Percentiles rank a stretch among this genome's conserved stretches.
Evolutionary conservation across 1,140 invertebrate genomes (phyloP).

Genomic region (Cyphomyrmex costatus): DNA sequence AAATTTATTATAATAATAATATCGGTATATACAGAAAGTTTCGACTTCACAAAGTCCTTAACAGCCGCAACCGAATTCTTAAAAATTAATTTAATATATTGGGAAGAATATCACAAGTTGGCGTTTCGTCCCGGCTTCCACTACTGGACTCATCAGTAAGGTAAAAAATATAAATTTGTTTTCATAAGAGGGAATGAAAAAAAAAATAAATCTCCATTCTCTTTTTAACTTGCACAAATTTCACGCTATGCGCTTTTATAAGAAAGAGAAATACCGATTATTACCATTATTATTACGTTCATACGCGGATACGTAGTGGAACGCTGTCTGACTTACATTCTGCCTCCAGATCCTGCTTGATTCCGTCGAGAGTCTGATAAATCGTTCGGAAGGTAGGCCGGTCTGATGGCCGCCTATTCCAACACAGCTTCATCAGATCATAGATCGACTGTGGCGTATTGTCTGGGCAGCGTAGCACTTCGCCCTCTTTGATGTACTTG

Average conservation of each 20-base stretch:
- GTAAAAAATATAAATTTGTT: too few relatives aligned
- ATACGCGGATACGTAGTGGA: conserved; percentile 82
- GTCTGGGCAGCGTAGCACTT: conserved; percentile 95
- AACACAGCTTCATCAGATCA: conserved; percentile 97
- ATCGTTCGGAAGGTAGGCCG: conserved; percentile 94
- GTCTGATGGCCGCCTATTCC: conserved; percentile 94
- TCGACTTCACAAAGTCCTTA: too few relatives aligned
- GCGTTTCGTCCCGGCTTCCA: too few relatives aligned
- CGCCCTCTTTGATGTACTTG: conserved; percentile 96
- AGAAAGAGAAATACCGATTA: conserved; percentile 27
- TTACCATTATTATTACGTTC: conserved; percentile 59
- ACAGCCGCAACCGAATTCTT: too few relatives aligned
- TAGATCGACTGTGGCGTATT: conserved; percentile 96
- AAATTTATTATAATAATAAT: too few relatives aligned
- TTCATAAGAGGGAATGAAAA: background rate
- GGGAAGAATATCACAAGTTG: too few relatives aligned
- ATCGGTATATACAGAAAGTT: too few relatives aligned
- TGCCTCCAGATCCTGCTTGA: conserved; percentile 88
- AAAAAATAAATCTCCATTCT: background rate
- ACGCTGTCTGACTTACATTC: conserved; percentile 82
- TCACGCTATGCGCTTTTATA: background rate
- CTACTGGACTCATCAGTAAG: too few relatives aligned
- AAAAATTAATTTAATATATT: too few relatives aligned
- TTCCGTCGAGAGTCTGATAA: conserved; percentile 90
- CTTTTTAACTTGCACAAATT: background rate